phyloP scores from a whole-genome alignment of 2,888 invertebrate species.

The Diploptera punctata region DNA sequence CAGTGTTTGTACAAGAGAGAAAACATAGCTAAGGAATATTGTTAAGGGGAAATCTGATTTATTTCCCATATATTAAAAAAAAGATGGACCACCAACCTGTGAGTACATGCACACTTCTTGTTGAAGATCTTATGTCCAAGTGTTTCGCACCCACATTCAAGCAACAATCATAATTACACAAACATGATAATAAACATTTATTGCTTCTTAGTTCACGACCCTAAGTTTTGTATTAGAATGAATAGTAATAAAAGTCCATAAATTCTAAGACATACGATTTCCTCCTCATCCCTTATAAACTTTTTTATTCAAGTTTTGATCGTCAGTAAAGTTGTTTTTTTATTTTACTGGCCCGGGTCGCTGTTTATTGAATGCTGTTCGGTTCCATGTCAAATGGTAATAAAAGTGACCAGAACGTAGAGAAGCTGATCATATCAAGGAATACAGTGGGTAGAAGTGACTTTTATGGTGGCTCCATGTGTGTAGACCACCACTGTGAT shows the following conservation, averaged over 20 bases:
- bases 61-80: background rate
- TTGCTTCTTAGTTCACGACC: background rate
- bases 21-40: background rate
- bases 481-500: slow-evolving; percentile 3
- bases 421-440: background rate
- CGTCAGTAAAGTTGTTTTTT: background rate
- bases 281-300: background rate
- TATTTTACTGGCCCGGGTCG: background rate
- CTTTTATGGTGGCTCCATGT: background rate
- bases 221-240: background rate
- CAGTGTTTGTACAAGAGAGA: background rate
- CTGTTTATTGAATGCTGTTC: slow-evolving; percentile 1
- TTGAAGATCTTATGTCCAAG: background rate
- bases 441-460: background rate
- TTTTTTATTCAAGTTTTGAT: background rate
- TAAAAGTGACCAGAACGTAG: background rate
- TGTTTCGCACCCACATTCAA: slow-evolving; percentile 8
- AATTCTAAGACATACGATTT: slow-evolving; percentile 2
- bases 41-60: slow-evolving; percentile 2
- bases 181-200: slow-evolving; percentile 27
- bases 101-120: background rate
- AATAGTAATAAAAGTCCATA: slow-evolving; percentile 18
- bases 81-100: background rate
- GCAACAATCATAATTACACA: background rate
- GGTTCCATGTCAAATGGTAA: slow-evolving; percentile 22